phyloP scores from a whole-genome alignment of 1,140 invertebrate species.

The Zaprionus lachaisei region DNA sequence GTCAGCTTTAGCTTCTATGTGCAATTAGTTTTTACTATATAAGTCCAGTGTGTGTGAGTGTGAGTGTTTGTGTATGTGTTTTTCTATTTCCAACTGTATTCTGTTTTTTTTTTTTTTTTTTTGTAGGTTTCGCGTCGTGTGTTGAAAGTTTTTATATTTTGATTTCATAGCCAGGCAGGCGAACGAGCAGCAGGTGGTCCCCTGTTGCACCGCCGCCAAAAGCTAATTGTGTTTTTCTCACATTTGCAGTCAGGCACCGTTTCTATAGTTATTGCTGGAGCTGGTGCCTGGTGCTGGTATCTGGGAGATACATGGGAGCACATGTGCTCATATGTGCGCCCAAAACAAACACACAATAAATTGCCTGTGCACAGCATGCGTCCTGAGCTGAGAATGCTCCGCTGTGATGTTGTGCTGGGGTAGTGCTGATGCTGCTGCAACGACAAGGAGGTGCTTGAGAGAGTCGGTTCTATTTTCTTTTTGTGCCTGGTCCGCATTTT shows the following conservation, averaged over 20 bases:
- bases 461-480: constrained; percentile 69
- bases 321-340: constrained; percentile 66
- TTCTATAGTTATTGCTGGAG: constrained; percentile 26
- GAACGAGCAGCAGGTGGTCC: constrained; percentile 70
- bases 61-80: constrained; percentile 11
- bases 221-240: constrained; percentile 83
- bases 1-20: constrained; percentile 71
- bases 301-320: constrained; percentile 54
- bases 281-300: constrained; percentile 12
- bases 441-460: constrained; percentile 16
- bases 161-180: constrained; percentile 53
- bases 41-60: constrained; percentile 17
- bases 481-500: constrained; percentile 53
- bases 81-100: constrained; percentile 21
- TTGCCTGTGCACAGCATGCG: constrained; percentile 75
- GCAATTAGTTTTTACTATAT: constrained; percentile 76
- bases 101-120: constrained; percentile 21
- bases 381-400: constrained; percentile 32
- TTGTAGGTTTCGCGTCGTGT: constrained; percentile 51
- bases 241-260: constrained; percentile 75
- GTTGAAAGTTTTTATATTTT: constrained; percentile 68
- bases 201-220: constrained; percentile 70
- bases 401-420: constrained; percentile 31
- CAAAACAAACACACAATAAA: constrained; percentile 83
- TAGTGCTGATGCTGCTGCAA: constrained; percentile 11